Conservation (phyloP, 2,797 vertebrate genomes). For the Gephyroberyx darwinii region DNA sequence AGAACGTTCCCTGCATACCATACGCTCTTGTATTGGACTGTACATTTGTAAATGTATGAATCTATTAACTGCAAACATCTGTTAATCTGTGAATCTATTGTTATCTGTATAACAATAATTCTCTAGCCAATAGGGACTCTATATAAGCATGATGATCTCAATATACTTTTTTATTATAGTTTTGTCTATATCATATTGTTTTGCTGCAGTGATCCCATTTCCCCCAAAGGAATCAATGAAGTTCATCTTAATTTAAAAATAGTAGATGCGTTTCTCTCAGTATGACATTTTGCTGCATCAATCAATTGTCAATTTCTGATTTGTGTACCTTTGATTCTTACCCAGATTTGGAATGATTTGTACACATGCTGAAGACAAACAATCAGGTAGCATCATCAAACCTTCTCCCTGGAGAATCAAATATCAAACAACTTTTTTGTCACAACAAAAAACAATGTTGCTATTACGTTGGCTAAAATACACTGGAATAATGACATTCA, state of each 20-base stretch:
- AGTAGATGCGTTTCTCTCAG: not conserved
- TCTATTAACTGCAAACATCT: no score
- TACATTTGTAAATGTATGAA: no score
- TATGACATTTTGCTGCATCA: not conserved
- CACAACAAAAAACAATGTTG: not conserved
- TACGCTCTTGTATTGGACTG: no score
- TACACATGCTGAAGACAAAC: no score
- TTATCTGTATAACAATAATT: no score
- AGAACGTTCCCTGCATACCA: not conserved
- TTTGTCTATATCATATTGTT: not conserved
- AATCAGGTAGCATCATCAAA: not conserved
- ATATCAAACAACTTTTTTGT: not conserved
- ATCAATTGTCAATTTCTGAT: not conserved
- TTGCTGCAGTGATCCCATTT: not conserved
- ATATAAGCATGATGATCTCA: not conserved
- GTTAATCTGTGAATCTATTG: no score
- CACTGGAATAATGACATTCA: no score
- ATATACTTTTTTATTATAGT: not conserved
- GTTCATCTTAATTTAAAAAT: not conserved
- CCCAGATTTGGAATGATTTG: not conserved
- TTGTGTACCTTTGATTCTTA: not conserved
- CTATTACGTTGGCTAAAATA: not conserved
- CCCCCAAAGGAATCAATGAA: not conserved
- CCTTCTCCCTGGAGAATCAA: not conserved
- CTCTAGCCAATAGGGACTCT: no score